phyloP scores from a whole-genome alignment of 2,113 vertebrate genomes.

The Cryptomyrus ogoouensis region DNA sequence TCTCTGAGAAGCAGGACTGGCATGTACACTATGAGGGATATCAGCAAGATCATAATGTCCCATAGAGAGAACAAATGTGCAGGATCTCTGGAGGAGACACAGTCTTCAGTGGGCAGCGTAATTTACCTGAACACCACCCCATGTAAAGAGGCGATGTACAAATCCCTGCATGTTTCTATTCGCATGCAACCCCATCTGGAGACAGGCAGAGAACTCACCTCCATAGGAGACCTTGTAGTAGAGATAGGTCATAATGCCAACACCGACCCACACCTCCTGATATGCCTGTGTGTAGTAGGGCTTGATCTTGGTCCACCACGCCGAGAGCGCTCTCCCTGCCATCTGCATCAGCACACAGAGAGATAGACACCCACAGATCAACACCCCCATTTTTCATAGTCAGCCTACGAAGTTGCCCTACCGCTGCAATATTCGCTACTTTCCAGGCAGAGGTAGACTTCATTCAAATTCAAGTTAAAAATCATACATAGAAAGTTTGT shows the following conservation, averaged over 20 bases:
- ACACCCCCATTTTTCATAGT: background rate
- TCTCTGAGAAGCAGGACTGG: background rate
- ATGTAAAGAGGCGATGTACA: background rate
- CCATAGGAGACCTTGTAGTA: constrained; percentile 66
- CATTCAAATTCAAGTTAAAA: background rate
- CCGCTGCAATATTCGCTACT: background rate
- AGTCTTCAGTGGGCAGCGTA: background rate
- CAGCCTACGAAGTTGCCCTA: background rate
- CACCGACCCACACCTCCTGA: constrained; percentile 66
- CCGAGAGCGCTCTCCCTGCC: constrained; percentile 48
- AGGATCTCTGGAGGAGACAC: background rate
- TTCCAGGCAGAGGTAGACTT: background rate
- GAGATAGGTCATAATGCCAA: constrained; percentile 47
- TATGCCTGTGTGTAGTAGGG: constrained; percentile 63
- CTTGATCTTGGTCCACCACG: constrained; percentile 45
- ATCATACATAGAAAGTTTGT: background rate
- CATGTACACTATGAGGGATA: background rate
- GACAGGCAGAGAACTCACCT: constrained; percentile 49
- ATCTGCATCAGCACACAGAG: constrained; percentile 44
- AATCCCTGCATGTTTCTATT: background rate
- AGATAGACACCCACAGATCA: background rate
- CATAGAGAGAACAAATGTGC: background rate
- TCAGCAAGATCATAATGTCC: background rate
- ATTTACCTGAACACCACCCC: background rate
- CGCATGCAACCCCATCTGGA: too few relatives aligned